Percentiles rank a stretch among this genome's conserved stretches.
These are phyloP conservation scores for Nyctibius bracteatus DNA, from an alignment of 2,113 vertebrate species.

Conservation along the genomic window DNA sequence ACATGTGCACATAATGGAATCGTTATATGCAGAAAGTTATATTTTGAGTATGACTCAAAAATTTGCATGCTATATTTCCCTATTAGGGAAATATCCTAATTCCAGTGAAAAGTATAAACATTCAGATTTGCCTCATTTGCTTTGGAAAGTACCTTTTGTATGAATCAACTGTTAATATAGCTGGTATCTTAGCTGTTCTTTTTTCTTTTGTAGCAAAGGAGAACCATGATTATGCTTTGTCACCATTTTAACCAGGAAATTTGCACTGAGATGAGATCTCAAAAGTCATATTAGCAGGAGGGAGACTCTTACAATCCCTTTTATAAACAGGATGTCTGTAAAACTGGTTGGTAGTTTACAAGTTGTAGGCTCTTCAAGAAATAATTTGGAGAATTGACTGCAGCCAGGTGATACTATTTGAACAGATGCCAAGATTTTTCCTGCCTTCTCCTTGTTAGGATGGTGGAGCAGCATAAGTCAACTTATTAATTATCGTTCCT, in stretches of 20 bases:
- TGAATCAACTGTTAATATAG: background rate
- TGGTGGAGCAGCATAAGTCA: background rate
- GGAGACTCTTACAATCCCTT: background rate
- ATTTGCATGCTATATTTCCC: background rate
- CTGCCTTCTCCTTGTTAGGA: background rate
- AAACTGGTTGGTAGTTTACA: background rate
- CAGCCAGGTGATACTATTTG: background rate
- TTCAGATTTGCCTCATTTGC: background rate
- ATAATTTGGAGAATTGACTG: background rate
- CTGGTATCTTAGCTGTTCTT: background rate
- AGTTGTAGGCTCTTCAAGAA: background rate
- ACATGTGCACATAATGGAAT: rapidly evolving
- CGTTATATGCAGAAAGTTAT: background rate
- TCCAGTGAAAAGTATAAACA: background rate
- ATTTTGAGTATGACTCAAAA: background rate
- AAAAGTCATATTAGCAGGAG: background rate
- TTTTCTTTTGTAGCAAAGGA: background rate
- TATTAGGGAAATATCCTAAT: background rate
- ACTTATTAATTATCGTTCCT: background rate
- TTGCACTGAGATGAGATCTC: background rate
- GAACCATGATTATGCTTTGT: background rate
- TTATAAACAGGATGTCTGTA: background rate
- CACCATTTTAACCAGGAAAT: background rate
- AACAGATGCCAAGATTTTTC: background rate
- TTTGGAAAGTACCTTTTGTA: background rate